phyloP scores from a whole-genome alignment of 2,113 vertebrate genomes.

The Pitta sordida region DNA sequence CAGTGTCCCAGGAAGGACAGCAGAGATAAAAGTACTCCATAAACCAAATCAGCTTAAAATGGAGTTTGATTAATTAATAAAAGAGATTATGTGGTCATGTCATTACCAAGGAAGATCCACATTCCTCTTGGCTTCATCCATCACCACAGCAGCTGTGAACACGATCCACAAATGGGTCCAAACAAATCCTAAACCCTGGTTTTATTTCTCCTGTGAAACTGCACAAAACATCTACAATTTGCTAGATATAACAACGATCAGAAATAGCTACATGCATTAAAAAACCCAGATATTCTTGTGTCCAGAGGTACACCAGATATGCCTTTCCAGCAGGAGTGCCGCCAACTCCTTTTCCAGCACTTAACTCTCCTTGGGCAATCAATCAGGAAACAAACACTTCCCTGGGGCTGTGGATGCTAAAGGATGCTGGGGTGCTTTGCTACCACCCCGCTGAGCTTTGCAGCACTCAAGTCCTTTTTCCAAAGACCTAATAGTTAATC shows the following conservation, averaged over 20 bases:
- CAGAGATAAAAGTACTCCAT: not conserved
- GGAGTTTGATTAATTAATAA: not conserved
- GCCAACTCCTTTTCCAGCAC: not conserved
- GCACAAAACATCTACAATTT: not conserved
- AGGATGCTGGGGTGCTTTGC: not conserved
- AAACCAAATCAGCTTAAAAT: not conserved
- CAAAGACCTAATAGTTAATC: not conserved
- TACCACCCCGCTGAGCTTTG: not conserved
- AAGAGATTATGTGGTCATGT: not conserved
- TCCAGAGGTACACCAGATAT: not conserved
- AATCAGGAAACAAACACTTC: not conserved
- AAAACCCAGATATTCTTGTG: not conserved
- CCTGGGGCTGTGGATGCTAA: not conserved
- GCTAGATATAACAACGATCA: not conserved
- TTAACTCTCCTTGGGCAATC: not conserved
- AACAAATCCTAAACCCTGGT: accelerated
- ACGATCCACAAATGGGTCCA: accelerated
- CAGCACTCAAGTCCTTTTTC: not conserved
- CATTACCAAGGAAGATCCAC: not conserved
- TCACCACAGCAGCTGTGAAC: not conserved
- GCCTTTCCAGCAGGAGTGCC: not conserved
- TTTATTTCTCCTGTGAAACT: not conserved
- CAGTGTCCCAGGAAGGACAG: not conserved
- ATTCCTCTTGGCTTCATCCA: not conserved
- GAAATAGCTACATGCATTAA: not conserved